Conservation (phyloP, 1,140 invertebrate genomes). For the Euura saliciscinereae region DNA sequence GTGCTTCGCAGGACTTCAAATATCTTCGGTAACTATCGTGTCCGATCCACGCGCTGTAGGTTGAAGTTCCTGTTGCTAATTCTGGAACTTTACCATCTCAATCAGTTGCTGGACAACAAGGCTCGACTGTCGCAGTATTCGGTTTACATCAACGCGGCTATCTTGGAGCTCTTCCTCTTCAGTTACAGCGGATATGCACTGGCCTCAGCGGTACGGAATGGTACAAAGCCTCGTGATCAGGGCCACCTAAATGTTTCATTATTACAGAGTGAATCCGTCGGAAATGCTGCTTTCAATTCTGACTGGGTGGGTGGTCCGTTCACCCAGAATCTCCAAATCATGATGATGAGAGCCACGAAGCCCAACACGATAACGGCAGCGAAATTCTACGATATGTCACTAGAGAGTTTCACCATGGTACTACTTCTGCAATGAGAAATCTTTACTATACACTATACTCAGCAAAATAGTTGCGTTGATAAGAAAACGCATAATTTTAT, state of each 20-base stretch:
- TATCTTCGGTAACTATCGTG: constrained; percentile 40
- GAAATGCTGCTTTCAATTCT: constrained; percentile 31
- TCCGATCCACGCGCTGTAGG: constrained; percentile 18
- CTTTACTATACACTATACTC: neutral
- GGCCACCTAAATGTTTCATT: neutral
- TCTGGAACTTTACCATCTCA: constrained; percentile 6
- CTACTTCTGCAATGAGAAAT: constrained; percentile 1
- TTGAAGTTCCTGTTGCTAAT: constrained; percentile 3
- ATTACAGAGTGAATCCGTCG: constrained; percentile 36
- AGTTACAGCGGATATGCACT: constrained; percentile 42
- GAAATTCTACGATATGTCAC: constrained; percentile 44
- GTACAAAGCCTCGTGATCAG: neutral
- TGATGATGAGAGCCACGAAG: constrained; percentile 35
- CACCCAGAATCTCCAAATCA: constrained; percentile 29
- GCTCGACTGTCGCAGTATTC: constrained; percentile 23
- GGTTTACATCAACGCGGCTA: constrained; percentile 32
- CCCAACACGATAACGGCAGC: constrained; percentile 40
- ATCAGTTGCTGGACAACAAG: constrained; percentile 39
- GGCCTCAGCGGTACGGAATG: constrained; percentile 35
- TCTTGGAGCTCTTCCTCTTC: constrained; percentile 48
- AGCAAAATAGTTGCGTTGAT: neutral
- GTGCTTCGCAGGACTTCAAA: constrained; percentile 44
- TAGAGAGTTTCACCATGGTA: constrained; percentile 37
- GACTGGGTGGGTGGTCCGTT: constrained; percentile 32
- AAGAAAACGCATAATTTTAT: constrained; percentile 8